Conservation (phyloP, 2,888 invertebrate genomes). For the Torymus auratus region DNA sequence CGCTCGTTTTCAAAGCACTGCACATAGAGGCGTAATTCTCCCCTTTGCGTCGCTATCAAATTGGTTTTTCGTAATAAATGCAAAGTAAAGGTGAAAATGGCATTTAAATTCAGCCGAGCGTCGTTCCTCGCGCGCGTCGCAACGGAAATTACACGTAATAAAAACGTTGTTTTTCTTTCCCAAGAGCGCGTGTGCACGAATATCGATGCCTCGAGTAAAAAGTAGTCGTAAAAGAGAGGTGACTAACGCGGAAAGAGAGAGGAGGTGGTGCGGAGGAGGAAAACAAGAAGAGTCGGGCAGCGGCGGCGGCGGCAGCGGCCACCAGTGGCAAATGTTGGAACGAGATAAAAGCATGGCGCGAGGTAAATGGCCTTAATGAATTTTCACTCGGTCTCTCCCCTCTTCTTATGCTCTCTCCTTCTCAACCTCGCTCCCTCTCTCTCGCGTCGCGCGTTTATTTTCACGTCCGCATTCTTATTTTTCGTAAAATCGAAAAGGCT, state of each 20-base stretch:
- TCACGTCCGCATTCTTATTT: neutral
- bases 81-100: conserved; percentile 49
- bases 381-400: conserved; percentile 35
- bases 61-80: conserved; percentile 53
- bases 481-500: conserved; percentile 31
- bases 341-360: conserved; percentile 43
- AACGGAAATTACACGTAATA: conserved; percentile 50
- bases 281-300: conserved; percentile 1
- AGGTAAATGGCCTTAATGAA: conserved; percentile 54
- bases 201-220: conserved; percentile 48
- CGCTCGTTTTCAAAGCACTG: neutral
- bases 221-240: conserved; percentile 45
- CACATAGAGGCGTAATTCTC: neutral
- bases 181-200: conserved; percentile 25
- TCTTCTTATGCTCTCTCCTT: neutral
- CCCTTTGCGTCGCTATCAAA: conserved; percentile 16
- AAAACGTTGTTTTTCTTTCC: conserved; percentile 52
- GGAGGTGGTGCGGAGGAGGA: neutral
- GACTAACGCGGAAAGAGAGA: neutral
- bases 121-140: neutral
- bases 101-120: conserved; percentile 46
- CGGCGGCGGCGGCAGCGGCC: neutral
- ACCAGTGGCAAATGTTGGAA: conserved; percentile 30
- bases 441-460: neutral
- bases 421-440: neutral